These are phyloP conservation scores for Uria lomvia DNA, from an alignment of 2,113 vertebrate species.

Conservation along the genomic window DNA sequence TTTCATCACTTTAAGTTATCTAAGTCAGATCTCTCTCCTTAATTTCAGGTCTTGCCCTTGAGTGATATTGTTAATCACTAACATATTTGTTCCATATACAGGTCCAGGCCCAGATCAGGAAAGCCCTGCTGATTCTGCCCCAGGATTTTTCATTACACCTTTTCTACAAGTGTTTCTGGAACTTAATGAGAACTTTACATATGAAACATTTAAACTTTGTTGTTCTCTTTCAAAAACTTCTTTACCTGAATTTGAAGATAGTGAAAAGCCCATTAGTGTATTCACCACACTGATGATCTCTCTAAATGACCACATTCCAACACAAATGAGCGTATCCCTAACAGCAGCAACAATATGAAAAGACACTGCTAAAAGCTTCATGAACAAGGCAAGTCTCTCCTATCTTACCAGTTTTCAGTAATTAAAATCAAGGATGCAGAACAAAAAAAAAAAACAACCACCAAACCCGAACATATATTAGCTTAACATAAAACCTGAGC, in stretches of 20 bases:
- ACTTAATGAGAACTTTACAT: neutral
- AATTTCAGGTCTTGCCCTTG: neutral
- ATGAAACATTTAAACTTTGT: neutral
- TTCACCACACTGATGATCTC: neutral
- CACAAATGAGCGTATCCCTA: neutral
- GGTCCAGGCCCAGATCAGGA: neutral
- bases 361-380: neutral
- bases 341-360: neutral
- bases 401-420: neutral
- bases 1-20: neutral
- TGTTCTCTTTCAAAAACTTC: neutral
- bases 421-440: neutral
- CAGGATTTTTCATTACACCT: neutral
- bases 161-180: neutral
- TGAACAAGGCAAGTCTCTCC: neutral
- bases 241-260: neutral
- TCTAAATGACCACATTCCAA: neutral
- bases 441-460: neutral
- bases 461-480: neutral
- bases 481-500: neutral
- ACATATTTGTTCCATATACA: neutral
- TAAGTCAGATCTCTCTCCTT: neutral
- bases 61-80: neutral
- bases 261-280: neutral
- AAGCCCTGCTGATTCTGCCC: neutral